These are phyloP conservation scores for Volucella inflata DNA, from an alignment of 2,888 invertebrate genomes.

Conservation along the genomic window DNA sequence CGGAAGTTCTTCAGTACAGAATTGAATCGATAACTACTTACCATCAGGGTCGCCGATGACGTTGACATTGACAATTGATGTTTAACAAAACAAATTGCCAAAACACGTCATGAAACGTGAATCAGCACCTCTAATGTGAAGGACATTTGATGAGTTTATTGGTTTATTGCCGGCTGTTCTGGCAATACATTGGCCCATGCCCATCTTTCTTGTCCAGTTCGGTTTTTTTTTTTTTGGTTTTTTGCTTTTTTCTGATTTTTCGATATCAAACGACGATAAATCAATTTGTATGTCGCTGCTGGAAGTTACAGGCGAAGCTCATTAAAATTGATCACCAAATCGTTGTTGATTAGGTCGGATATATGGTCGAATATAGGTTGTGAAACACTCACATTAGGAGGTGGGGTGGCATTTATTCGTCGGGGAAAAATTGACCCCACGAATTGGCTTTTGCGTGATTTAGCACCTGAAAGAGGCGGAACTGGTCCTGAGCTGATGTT, in stretches of 20 bases:
- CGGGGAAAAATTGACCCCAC: slow-evolving; percentile 3
- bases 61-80: slow-evolving; percentile 9
- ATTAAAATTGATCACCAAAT: slow-evolving; percentile 53
- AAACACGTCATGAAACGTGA: slow-evolving; percentile 24
- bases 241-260: neutral
- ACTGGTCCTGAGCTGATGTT: slow-evolving; percentile 10
- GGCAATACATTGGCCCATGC: slow-evolving; percentile 11
- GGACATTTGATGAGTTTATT: slow-evolving; percentile 61
- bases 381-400: neutral
- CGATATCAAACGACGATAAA: slow-evolving; percentile 43
- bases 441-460: slow-evolving; percentile 25
- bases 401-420: neutral
- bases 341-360: slow-evolving; percentile 25
- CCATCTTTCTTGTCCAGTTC: slow-evolving; percentile 23
- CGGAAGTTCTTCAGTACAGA: slow-evolving; percentile 1
- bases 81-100: slow-evolving; percentile 38
- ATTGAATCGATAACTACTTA: slow-evolving; percentile 34
- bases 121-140: slow-evolving; percentile 51
- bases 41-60: slow-evolving; percentile 10
- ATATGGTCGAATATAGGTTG: neutral
- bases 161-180: neutral
- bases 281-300: slow-evolving; percentile 52
- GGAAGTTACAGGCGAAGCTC: slow-evolving; percentile 45
- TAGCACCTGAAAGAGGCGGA: slow-evolving; percentile 13
- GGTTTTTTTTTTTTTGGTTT: too few relatives aligned